phyloP scores from a whole-genome alignment of 2,888 invertebrate genomes.

The Andrena marginata region DNA sequence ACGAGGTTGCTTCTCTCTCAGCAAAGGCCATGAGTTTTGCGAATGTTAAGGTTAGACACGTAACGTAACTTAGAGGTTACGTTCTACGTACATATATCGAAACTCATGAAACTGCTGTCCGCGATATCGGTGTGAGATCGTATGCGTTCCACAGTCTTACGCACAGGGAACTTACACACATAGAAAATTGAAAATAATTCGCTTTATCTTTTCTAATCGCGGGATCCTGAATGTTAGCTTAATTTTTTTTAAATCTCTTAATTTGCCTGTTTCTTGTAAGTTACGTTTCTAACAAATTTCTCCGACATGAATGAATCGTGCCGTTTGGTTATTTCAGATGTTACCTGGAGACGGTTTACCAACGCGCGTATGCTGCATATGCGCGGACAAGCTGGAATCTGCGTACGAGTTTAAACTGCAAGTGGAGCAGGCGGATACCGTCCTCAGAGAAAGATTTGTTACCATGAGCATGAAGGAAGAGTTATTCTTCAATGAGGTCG shows the following conservation, averaged over 20 bases:
- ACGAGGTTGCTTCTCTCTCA: slow-evolving; percentile 76
- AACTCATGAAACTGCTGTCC: background rate
- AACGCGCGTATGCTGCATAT: slow-evolving; percentile 79
- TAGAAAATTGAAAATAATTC: too few relatives aligned
- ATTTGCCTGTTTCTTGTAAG: background rate
- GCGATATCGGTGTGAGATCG: background rate
- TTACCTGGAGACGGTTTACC: slow-evolving; percentile 81
- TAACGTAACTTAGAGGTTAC: slow-evolving; percentile 60
- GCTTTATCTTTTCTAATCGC: too few relatives aligned
- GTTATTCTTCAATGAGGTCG: slow-evolving; percentile 81
- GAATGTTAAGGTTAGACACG: slow-evolving; percentile 83
- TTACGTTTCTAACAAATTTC: too few relatives aligned
- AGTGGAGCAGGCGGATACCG: slow-evolving; percentile 82
- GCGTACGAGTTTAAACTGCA: slow-evolving; percentile 83
- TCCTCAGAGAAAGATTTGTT: slow-evolving; percentile 78
- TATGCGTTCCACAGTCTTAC: background rate
- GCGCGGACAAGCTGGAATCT: slow-evolving; percentile 80
- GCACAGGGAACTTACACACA: too few relatives aligned
- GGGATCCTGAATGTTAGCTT: too few relatives aligned
- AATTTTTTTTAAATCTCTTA: too few relatives aligned
- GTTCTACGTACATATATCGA: slow-evolving; percentile 1
- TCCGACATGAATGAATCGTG: background rate
- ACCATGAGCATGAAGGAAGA: slow-evolving; percentile 80
- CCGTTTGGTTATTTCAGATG: slow-evolving; percentile 51
- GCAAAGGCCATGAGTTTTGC: slow-evolving; percentile 82